phyloP scores from a whole-genome alignment of 2,113 vertebrate genomes.

The Tor tambroides region DNA sequence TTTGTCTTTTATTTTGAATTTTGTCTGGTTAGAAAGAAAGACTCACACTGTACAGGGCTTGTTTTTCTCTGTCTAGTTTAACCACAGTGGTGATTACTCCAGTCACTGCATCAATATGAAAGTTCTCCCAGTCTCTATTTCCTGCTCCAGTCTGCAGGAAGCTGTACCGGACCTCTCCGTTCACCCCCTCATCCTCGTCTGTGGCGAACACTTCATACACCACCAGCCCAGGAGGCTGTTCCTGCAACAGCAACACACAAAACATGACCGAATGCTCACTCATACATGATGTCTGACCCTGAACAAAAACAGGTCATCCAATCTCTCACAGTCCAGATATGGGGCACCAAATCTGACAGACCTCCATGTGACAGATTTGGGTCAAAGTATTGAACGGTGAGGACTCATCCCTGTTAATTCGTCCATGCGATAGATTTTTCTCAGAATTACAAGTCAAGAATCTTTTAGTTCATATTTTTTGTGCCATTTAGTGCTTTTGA shows the following conservation, averaged over 20 bases:
- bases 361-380: not conserved
- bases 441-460: not conserved
- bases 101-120: constrained; percentile 84
- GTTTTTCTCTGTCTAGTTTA: constrained; percentile 91
- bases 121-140: constrained; percentile 95
- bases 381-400: not conserved
- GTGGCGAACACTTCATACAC: constrained; percentile 92
- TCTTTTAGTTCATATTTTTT: not conserved
- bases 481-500: not conserved
- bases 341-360: not conserved
- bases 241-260: constrained; percentile 62
- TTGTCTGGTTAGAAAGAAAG: constrained; percentile 25
- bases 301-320: not conserved
- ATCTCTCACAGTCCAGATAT: too few relatives aligned
- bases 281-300: not conserved
- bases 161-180: constrained; percentile 91
- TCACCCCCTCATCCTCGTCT: constrained; percentile 91
- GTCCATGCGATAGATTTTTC: too few relatives aligned
- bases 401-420: too few relatives aligned
- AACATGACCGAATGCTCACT: not conserved
- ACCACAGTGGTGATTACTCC: constrained; percentile 92
- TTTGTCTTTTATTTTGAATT: not conserved
- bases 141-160: constrained; percentile 89
- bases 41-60: constrained; percentile 90
- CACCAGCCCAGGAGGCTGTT: constrained; percentile 80